Conservation (phyloP, 2,888 invertebrate genomes). For the Diarsia rubi region DNA sequence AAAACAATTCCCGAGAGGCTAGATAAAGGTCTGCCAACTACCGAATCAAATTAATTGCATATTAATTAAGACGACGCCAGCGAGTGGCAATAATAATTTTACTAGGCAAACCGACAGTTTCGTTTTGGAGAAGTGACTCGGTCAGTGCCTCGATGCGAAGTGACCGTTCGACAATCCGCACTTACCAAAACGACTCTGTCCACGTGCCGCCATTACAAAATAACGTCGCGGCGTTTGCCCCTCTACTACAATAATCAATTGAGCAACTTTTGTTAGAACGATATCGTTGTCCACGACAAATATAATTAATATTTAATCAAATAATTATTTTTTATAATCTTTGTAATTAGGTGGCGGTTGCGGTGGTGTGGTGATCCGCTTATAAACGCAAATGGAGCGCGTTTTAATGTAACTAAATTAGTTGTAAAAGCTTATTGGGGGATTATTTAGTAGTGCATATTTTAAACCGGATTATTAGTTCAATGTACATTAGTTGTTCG, state of each 20-base stretch:
- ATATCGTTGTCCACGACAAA: no score
- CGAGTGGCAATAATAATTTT: no score
- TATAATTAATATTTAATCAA: constrained; percentile 41
- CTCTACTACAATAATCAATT: no score
- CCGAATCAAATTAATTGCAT: constrained; percentile 13
- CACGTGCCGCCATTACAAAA: no score
- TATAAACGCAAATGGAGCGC: constrained; percentile 14
- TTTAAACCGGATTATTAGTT: neutral
- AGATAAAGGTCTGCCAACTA: neutral
- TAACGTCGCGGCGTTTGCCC: no score
- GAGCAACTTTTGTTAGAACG: no score
- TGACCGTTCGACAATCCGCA: no score
- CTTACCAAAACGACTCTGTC: no score
- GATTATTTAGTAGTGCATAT: neutral
- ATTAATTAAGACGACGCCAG: no score
- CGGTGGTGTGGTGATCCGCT: constrained; percentile 12
- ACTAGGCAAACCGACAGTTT: no score
- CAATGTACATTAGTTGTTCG: neutral
- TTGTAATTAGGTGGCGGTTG: constrained; percentile 18
- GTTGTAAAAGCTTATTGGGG: constrained; percentile 3
- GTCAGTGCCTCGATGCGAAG: no score
- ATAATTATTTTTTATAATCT: constrained; percentile 10
- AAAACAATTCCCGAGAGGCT: neutral
- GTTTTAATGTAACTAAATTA: constrained; percentile 34
- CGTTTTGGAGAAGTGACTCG: no score